Conservation (phyloP, 2,888 invertebrate genomes). For the Tetranychus piercei region DNA sequence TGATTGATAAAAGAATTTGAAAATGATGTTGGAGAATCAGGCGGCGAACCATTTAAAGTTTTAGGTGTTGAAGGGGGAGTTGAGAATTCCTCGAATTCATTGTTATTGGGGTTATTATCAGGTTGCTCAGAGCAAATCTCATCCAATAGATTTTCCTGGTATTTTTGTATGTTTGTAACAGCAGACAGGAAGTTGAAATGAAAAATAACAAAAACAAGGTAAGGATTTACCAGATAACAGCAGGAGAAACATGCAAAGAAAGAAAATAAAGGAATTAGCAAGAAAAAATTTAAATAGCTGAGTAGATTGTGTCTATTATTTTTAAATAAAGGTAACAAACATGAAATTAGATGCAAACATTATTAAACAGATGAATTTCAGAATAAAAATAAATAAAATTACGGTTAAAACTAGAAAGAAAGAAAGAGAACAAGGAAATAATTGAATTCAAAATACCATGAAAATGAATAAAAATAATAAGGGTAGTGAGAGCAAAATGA, state of each 20-base stretch:
- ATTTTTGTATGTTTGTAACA: not conserved
- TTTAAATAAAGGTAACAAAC: not conserved
- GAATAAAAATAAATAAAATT: not conserved
- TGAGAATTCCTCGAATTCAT: constrained; percentile 18
- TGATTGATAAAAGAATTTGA: not conserved
- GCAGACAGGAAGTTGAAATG: not conserved
- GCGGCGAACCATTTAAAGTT: constrained; percentile 10
- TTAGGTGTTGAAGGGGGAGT: constrained; percentile 18
- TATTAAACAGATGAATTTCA: not conserved
- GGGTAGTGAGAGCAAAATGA: not conserved
- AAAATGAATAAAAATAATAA: not conserved
- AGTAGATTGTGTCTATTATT: not conserved
- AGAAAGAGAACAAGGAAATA: not conserved
- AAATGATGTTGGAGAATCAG: not conserved
- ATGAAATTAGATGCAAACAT: not conserved
- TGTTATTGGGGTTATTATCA: not conserved
- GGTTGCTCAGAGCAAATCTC: constrained; percentile 8
- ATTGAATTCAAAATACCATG: not conserved
- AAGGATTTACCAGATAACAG: not conserved
- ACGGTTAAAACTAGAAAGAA: not conserved
- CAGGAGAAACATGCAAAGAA: not conserved
- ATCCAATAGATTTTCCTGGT: constrained; percentile 13
- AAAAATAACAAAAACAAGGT: not conserved
- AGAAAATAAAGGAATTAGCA: not conserved
- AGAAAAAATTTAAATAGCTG: not conserved